phyloP scores from a whole-genome alignment of 1,140 invertebrate genomes.

The Listronotus bonariensis region DNA sequence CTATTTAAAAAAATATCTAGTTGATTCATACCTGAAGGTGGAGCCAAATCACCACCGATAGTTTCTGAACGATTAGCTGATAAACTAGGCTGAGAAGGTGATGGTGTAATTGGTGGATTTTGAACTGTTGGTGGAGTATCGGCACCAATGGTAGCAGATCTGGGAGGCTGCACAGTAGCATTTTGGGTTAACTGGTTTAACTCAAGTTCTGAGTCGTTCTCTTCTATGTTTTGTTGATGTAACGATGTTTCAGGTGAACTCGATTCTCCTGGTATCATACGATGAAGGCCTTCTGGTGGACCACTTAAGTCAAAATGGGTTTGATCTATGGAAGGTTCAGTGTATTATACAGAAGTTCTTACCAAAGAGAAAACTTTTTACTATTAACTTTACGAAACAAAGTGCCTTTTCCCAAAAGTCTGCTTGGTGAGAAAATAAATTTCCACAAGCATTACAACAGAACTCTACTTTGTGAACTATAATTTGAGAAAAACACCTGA shows the following conservation, averaged over 20 bases:
- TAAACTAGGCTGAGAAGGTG: slow-evolving; percentile 3
- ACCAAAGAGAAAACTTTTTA: too few relatives aligned
- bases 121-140: slow-evolving; percentile 48
- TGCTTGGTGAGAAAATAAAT: too few relatives aligned
- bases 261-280: slow-evolving; percentile 64
- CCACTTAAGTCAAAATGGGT: slow-evolving; percentile 46
- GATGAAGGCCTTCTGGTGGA: slow-evolving; percentile 61
- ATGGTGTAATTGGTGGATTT: slow-evolving; percentile 15
- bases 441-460: too few relatives aligned
- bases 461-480: too few relatives aligned
- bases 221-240: slow-evolving; percentile 38
- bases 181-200: slow-evolving; percentile 29
- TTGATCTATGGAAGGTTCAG: neutral
- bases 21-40: slow-evolving; percentile 1
- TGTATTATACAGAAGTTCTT: too few relatives aligned
- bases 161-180: slow-evolving; percentile 30
- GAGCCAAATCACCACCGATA: slow-evolving; percentile 35
- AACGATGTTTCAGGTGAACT: slow-evolving; percentile 51
- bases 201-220: slow-evolving; percentile 49
- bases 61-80: slow-evolving; percentile 42
- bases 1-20: too few relatives aligned
- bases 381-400: too few relatives aligned
- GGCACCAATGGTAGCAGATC: slow-evolving; percentile 52
- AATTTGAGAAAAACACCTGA: too few relatives aligned
- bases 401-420: too few relatives aligned